phyloP scores from a whole-genome alignment of 2,113 vertebrate species.

The Phylloscopus trochiloides region DNA sequence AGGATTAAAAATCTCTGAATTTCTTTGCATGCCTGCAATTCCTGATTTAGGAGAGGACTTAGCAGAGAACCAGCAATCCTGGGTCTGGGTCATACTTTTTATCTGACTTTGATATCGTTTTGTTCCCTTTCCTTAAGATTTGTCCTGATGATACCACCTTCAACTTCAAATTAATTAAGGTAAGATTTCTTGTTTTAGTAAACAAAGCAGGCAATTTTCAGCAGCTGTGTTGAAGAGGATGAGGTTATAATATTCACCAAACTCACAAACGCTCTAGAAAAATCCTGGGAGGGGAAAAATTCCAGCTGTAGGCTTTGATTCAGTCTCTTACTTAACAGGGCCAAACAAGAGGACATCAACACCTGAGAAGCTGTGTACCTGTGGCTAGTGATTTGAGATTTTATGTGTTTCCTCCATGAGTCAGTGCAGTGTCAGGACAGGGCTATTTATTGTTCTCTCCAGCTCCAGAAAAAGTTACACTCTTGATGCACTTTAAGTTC shows the following conservation, averaged over 20 bases:
- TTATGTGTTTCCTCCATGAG: not conserved
- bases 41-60: not conserved
- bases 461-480: not conserved
- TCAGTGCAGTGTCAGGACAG: not conserved
- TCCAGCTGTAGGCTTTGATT: not conserved
- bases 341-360: not conserved
- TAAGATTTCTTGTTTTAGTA: constrained; percentile 61
- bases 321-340: not conserved
- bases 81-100: not conserved
- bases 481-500: not conserved
- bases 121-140: constrained; percentile 69
- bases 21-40: not conserved
- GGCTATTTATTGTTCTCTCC: not conserved
- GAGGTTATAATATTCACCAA: not conserved
- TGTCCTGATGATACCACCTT: constrained; percentile 73
- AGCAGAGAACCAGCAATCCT: not conserved
- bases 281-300: not conserved
- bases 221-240: not conserved
- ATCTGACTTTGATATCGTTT: not conserved
- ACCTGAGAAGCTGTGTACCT: not conserved
- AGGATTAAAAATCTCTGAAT: not conserved
- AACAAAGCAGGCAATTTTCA: not conserved
- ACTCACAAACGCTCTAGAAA: not conserved
- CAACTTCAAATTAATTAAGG: constrained; percentile 83
- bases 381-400: not conserved